phyloP scores from a whole-genome alignment of 2,797 vertebrate species.

The Centropyge bicolor region DNA sequence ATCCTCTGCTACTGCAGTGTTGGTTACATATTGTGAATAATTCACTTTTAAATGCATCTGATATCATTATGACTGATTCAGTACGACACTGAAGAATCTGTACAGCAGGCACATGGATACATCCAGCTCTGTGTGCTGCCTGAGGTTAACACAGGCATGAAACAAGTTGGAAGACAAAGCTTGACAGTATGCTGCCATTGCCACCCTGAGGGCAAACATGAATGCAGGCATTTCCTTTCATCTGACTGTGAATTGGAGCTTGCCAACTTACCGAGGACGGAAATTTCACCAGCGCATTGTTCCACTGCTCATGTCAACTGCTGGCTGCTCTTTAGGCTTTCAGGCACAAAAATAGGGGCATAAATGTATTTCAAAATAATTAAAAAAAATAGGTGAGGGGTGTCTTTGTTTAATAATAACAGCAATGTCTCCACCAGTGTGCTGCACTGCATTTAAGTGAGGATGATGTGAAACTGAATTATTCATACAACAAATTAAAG shows the following conservation, averaged over 20 bases:
- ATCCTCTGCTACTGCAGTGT: not conserved
- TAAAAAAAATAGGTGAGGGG: not conserved
- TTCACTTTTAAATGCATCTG: conserved; percentile 23
- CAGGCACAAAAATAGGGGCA: not conserved
- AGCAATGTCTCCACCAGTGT: not conserved
- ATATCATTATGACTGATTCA: conserved; percentile 5
- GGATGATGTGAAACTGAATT: conserved; percentile 1
- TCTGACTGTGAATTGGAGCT: conserved; percentile 35
- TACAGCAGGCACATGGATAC: conserved; percentile 11
- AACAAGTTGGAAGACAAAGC: conserved; percentile 39
- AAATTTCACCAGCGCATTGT: conserved; percentile 22
- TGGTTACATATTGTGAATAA: conserved; percentile 7
- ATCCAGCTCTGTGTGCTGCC: not conserved
- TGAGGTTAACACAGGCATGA: conserved; percentile 28
- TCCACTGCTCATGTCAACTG: conserved; percentile 15
- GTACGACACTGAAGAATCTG: not conserved
- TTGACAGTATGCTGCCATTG: not conserved
- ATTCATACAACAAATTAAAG: conserved; percentile 11
- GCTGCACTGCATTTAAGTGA: not conserved
- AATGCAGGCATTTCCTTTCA: conserved; percentile 47
- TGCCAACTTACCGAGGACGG: conserved; percentile 5
- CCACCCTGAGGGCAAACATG: conserved; percentile 26
- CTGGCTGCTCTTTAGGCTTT: conserved; percentile 12
- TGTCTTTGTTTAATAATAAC: not conserved
- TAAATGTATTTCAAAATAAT: not conserved